These are phyloP conservation scores for Agriopis leucophaearia DNA, from an alignment of 2,888 invertebrate genomes.

Conservation along the genomic window DNA sequence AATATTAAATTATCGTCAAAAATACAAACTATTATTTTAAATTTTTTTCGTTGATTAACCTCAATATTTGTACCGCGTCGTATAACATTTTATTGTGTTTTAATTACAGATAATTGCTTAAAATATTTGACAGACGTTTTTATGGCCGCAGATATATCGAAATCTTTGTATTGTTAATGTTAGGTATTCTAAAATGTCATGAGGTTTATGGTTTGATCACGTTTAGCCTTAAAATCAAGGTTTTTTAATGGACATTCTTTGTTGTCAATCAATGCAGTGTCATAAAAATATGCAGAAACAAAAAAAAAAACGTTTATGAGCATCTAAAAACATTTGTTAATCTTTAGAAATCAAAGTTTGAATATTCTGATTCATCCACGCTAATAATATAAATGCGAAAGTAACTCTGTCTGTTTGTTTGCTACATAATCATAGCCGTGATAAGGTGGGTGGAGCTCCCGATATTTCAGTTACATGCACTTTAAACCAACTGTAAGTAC, in stretches of 20 bases:
- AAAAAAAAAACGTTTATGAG: neutral
- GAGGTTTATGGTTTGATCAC: slow-evolving; percentile 29
- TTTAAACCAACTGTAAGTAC: no score
- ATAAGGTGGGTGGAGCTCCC: no score
- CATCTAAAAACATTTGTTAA: neutral
- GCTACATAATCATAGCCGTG: no score
- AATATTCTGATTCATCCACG: neutral
- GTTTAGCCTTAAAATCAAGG: slow-evolving; percentile 32
- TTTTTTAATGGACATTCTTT: slow-evolving; percentile 14
- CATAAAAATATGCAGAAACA: slow-evolving; percentile 1
- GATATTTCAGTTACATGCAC: no score
- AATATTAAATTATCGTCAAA: neutral
- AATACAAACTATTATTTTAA: neutral
- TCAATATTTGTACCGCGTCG: slow-evolving; percentile 19
- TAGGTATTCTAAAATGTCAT: slow-evolving; percentile 33
- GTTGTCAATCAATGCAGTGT: slow-evolving; percentile 18
- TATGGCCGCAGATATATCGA: slow-evolving; percentile 20
- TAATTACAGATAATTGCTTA: slow-evolving; percentile 31
- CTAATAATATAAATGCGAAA: no score
- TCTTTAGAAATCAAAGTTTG: neutral
- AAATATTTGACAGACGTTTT: slow-evolving; percentile 31
- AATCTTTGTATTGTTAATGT: slow-evolving; percentile 21
- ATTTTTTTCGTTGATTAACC: slow-evolving; percentile 19
- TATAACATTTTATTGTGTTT: slow-evolving; percentile 31
- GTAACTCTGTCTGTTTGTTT: neutral